Evolutionary conservation across 2,888 invertebrate species (phyloP).

Genomic region (Torymus texanus): DNA sequence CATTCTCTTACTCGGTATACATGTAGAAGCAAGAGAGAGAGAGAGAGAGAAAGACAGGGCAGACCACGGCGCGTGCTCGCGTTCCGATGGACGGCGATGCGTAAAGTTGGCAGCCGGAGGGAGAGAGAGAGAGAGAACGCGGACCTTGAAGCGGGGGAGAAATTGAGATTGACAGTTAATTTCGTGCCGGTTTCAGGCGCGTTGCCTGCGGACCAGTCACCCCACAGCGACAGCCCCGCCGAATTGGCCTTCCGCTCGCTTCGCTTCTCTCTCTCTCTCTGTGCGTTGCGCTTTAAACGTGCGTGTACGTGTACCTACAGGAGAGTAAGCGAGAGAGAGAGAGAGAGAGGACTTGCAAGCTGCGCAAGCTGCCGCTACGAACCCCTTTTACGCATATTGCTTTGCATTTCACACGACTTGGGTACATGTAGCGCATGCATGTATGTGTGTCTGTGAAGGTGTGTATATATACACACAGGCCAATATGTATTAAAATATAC

Average conservation of each 20-base stretch:
- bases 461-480: background rate
- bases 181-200: constrained; percentile 66
- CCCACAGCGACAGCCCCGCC: constrained; percentile 58
- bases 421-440: too few species aligned
- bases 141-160: constrained; percentile 58
- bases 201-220: constrained; percentile 24
- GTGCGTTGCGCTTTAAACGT: constrained; percentile 24
- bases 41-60: background rate
- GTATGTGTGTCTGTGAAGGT: too few species aligned
- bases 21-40: background rate
- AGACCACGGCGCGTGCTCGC: background rate
- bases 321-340: too few species aligned
- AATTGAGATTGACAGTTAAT: constrained; percentile 76
- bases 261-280: too few species aligned
- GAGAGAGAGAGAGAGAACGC: constrained; percentile 5
- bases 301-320: too few species aligned
- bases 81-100: constrained; percentile 47
- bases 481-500: constrained; percentile 23
- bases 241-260: constrained; percentile 70
- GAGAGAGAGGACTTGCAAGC: too few species aligned
- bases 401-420: constrained; percentile 40
- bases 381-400: constrained; percentile 4
- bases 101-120: constrained; percentile 23
- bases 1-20: background rate
- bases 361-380: constrained; percentile 11